A percentile compares a stretch with the other conserved stretches of the same genome.
Conservation (phyloP, 2,888 invertebrate genomes). For the Spialia ferax region DNA sequence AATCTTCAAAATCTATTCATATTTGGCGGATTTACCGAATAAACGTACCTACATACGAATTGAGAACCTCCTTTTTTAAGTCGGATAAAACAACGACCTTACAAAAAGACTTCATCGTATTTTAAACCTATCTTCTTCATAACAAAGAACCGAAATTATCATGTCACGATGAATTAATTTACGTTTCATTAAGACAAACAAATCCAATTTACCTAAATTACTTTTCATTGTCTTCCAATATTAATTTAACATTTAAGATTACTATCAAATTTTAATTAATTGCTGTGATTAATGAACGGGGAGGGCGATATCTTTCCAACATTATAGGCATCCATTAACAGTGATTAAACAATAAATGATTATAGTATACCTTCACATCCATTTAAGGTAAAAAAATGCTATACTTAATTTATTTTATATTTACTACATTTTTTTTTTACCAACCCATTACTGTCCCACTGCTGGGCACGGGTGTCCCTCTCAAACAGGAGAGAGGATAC, state of each 20-base stretch:
- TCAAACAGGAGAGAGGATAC: no score
- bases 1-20: no score
- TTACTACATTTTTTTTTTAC: no score
- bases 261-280: constrained; percentile 27
- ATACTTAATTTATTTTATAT: no score
- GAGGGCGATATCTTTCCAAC: constrained; percentile 17
- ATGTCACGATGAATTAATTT: neutral
- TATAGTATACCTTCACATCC: no score
- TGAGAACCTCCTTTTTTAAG: no score
- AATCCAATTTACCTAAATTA: constrained; percentile 13
- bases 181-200: neutral
- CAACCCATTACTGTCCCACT: no score
- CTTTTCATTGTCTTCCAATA: constrained; percentile 26
- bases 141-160: constrained; percentile 1
- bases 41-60: no score
- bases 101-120: neutral
- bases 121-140: neutral
- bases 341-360: constrained; percentile 18
- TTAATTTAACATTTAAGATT: constrained; percentile 18
- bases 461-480: no score
- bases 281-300: constrained; percentile 25
- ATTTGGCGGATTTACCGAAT: no score
- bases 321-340: constrained; percentile 32
- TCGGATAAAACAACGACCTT: no score
- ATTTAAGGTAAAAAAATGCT: no score